Evolutionary conservation across 2,888 invertebrate species (phyloP), one percentile per base, ranked within the genome.

Genomic region (Drosophila histrio): DNA sequence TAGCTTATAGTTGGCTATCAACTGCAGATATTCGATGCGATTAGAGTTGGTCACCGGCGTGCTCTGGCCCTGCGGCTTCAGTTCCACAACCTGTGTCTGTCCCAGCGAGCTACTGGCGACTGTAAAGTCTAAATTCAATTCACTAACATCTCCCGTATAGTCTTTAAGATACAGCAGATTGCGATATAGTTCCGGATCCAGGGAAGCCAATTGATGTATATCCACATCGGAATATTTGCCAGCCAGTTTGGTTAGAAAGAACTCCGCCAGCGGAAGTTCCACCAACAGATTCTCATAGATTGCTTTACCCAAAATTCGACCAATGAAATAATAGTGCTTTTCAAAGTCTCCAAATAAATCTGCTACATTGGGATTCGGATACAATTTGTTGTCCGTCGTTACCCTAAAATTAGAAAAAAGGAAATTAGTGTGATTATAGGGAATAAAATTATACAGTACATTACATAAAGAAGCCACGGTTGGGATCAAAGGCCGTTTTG

Each of bases 401-500:
- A 97, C 91, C 72, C 94, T 92, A 24, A 0, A 36, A 13, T 0
- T 3, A 11, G 19, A 49, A 8, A 6, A 13, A 32, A 13, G n/a
- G 6, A 9, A 11, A 22, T 34, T 22, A 9, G 6, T 11, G 3
- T 9, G 6, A 4, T 43, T 26, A 21, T 15, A 1, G 8, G 9
- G 13, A 15, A 15, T 22, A 11, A 22, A 9, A 28, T 19, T 26
- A 0, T 5, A 9, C 19, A 6, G 13, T 4, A 2, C 36, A 94
- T 93, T 72, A 92, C 92, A 92, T 91, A 90, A 98, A 98, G 90
- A 99, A 96, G 0, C 99, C 99, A 56, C 99, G 93, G 91, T 98
- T 98, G 0, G 99, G 98, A 93, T 99, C 98, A 90, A 99, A 99
- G 0, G 97, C 97, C 0, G 98, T 97, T 93, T 97, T 98, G 24